Evolutionary conservation across 35 echinoderm and acorn worm genomes (phyloP).

Genomic region (Stichopus chloronotus): DNA sequence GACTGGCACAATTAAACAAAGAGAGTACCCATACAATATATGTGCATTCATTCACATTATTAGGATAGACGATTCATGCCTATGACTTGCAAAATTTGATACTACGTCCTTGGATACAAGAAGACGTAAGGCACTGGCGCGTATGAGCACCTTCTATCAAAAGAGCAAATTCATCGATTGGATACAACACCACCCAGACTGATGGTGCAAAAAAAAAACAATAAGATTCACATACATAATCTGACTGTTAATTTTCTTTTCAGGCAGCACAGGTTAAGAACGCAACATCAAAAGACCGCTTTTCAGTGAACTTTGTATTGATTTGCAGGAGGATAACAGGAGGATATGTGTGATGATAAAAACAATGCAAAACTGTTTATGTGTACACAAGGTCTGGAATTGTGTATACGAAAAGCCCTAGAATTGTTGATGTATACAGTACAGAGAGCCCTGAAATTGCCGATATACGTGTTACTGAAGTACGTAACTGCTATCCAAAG

Average conservation of each 20-base stretch:
- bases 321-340: not conserved
- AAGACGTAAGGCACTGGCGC: not conserved
- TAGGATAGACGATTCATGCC: not conserved
- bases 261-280: not conserved
- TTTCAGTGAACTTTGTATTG: not conserved
- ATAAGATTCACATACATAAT: not conserved
- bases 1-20: too few species aligned
- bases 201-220: not conserved
- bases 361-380: too few species aligned
- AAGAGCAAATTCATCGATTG: not conserved
- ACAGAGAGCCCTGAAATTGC: too few species aligned
- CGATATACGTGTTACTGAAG: too few species aligned
- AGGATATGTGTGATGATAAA: not conserved
- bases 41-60: too few species aligned
- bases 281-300: not conserved
- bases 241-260: not conserved
- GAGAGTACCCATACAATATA: too few species aligned
- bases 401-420: too few species aligned
- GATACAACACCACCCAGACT: not conserved
- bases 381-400: not conserved
- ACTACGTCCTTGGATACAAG: not conserved
- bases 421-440: too few species aligned
- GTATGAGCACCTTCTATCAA: not conserved
- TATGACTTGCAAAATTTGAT: not conserved
- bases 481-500: too few species aligned